Base-by-base conservation (phyloP, 2,888 invertebrate genomes). In the Amphiduros pacificus region DNA sequence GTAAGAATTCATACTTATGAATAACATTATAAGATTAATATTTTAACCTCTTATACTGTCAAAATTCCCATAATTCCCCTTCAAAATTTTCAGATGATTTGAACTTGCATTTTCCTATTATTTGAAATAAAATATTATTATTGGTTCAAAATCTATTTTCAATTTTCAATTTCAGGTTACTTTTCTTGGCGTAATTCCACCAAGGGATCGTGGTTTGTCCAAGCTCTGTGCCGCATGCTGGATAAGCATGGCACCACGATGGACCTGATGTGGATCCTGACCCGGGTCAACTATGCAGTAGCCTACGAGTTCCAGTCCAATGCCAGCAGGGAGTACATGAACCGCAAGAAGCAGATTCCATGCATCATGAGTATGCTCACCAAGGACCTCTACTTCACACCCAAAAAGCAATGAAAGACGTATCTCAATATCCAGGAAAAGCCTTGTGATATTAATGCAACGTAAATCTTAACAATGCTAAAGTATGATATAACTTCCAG, bases 191-290 rank as follows among this genome's bases (percentile, higher is more conserved):
- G 96, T 58, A 96, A 95, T 78, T 92, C 93, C 31, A 91, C 91
- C 28, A 89, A 91, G 67, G 96, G 96, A 1, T 95, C 96, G 0
- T 97, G 96, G 96, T 97, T 95, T 77, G 91, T 97, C 85, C 96
- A 96, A 83, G 84, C 95, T 0, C 85, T 97, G 29, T 92, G 92
- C 77, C 87, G 89, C 36, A 92, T 94, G 74, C 81, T 96, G 54
- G 87, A 88, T 61, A 87, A 88, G 67, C 87, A 90, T 77, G 91
- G 89, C 9, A 86, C 86, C 69, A 87, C 89, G 40, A 87, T 89
- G 75, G 94, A 97, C 77, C 85, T 97, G 29, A 82, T 95, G 54
- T 91, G 92, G 14, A 85, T 97, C 71, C 84, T 97, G 62, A 96
- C 96, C 86, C 75, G 92, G 89, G 70, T 86, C 51, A 83, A 82